Evolutionary conservation across 2,888 invertebrate species (phyloP).

Genomic region (Kryphioiulus occultus): DNA sequence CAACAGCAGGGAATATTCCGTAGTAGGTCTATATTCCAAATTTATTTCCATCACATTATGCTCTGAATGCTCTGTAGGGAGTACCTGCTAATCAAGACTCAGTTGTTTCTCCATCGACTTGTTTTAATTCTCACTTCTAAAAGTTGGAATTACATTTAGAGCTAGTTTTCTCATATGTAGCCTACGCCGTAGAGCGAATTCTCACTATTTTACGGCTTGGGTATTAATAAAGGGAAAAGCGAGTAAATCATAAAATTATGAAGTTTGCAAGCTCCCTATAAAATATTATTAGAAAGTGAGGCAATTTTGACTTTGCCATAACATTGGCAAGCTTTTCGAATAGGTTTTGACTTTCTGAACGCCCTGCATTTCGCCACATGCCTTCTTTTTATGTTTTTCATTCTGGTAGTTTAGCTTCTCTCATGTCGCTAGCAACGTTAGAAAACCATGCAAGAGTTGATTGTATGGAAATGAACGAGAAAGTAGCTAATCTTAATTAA

Average conservation of each 20-base stretch:
- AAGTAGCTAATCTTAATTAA: conserved; percentile 20
- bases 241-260: background rate
- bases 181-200: too few relatives aligned
- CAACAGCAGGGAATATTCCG: too few relatives aligned
- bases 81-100: too few relatives aligned
- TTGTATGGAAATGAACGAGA: background rate
- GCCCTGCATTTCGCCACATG: background rate
- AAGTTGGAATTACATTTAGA: too few relatives aligned
- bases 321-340: too few relatives aligned
- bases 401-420: background rate
- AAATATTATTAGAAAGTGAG: background rate
- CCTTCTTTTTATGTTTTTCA: background rate
- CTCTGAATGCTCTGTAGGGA: too few relatives aligned
- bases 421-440: background rate
- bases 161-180: background rate
- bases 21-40: too few relatives aligned
- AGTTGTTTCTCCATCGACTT: too few relatives aligned
- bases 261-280: background rate
- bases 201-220: background rate
- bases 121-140: too few relatives aligned
- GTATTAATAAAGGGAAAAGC: background rate
- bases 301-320: too few relatives aligned
- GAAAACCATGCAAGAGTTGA: background rate
- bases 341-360: background rate
- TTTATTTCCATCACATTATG: too few relatives aligned